Conservation (phyloP, 2,888 invertebrate genomes). For the Stenichneumon culpator region DNA sequence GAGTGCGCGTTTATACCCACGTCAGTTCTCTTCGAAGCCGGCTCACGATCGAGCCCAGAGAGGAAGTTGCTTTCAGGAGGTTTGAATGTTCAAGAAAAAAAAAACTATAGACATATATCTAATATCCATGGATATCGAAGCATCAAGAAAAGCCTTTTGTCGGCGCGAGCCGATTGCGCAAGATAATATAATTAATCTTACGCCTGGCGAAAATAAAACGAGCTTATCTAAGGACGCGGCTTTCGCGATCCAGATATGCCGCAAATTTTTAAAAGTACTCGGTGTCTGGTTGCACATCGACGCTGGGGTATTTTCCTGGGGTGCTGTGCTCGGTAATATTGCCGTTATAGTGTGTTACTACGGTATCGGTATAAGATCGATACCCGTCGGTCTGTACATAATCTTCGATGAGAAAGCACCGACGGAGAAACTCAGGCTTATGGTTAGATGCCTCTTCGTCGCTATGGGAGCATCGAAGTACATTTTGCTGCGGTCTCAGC, state of each 20-base stretch:
- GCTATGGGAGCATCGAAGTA: constrained; percentile 72
- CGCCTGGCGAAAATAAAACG: too few relatives aligned
- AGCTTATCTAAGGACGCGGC: constrained; percentile 44
- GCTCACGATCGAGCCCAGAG: not conserved
- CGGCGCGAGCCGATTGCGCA: not conserved
- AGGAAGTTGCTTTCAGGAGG: not conserved
- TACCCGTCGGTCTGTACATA: constrained; percentile 34
- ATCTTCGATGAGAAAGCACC: constrained; percentile 13
- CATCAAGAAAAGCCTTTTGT: not conserved
- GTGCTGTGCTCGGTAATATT: constrained; percentile 8
- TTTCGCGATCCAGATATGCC: constrained; percentile 60
- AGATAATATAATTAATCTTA: not conserved
- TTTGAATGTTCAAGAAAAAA: not conserved
- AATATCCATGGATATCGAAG: not conserved
- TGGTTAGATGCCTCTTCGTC: constrained; percentile 74
- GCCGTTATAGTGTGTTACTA: constrained; percentile 60
- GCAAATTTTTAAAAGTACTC: constrained; percentile 63
- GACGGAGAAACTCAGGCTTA: constrained; percentile 64
- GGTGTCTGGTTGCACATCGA: constrained; percentile 57
- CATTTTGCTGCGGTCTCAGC: constrained; percentile 19
- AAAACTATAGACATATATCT: not conserved
- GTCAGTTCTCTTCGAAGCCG: not conserved
- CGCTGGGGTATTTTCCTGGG: not conserved
- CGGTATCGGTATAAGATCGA: constrained; percentile 24
- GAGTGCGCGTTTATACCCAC: not conserved